Conservation (phyloP, 1,140 invertebrate species). For the Drosophila triauraria region DNA sequence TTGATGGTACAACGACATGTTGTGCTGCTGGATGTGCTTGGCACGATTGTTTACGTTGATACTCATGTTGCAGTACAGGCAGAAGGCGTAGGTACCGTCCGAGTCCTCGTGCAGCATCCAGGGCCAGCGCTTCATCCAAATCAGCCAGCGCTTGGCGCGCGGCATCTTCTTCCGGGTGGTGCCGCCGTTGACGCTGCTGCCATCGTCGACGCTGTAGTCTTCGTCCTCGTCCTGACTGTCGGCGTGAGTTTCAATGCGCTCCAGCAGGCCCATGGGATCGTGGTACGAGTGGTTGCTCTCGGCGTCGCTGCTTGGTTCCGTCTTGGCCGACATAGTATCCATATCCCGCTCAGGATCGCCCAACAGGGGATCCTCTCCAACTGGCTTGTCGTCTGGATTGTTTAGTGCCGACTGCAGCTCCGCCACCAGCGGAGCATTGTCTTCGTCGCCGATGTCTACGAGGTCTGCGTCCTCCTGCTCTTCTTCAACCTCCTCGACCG, state of each 20-base stretch:
- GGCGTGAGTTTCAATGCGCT: constrained; percentile 38
- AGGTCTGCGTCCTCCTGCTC: constrained; percentile 16
- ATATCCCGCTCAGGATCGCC: constrained; percentile 37
- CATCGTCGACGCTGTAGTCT: constrained; percentile 50
- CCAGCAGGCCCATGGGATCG: constrained; percentile 66
- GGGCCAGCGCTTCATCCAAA: constrained; percentile 67
- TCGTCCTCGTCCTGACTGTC: constrained; percentile 52
- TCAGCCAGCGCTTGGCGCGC: constrained; percentile 40
- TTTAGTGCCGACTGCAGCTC: constrained; percentile 25
- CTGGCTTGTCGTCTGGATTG: constrained; percentile 13
- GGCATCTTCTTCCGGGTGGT: not conserved
- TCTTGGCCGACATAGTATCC: constrained; percentile 44
- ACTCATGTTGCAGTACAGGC: constrained; percentile 65
- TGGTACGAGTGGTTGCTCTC: constrained; percentile 52
- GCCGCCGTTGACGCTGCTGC: constrained; percentile 18
- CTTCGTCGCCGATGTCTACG: constrained; percentile 2
- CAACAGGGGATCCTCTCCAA: constrained; percentile 13
- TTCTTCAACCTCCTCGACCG: constrained; percentile 5
- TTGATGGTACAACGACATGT: constrained; percentile 68
- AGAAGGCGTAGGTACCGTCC: constrained; percentile 55
- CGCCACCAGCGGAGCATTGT: not conserved
- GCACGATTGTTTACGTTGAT: constrained; percentile 49
- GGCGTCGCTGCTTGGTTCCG: constrained; percentile 50
- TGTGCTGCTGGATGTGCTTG: constrained; percentile 59
- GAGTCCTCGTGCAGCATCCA: constrained; percentile 62